Evolutionary conservation across 2,888 invertebrate genomes (phyloP).

Genomic region (Tubulanus polymorphus): DNA sequence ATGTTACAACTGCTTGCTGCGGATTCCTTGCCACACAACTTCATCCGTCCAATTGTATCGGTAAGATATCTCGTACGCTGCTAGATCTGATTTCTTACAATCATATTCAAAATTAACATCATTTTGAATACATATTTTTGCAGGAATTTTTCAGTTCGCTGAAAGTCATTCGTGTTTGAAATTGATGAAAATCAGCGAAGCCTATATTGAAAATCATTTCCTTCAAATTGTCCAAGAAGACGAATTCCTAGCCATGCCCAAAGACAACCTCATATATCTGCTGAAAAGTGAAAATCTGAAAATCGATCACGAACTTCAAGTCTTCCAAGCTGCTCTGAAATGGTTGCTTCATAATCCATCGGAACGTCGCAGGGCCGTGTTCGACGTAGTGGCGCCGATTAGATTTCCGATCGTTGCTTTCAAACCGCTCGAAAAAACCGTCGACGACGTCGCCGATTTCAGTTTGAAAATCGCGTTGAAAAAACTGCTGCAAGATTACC

Average conservation of each 20-base stretch:
- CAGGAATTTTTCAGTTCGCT: conserved; percentile 66
- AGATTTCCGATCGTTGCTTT: conserved; percentile 79
- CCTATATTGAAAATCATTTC: conserved; percentile 82
- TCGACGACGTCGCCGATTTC: conserved; percentile 73
- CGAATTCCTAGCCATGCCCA: conserved; percentile 78
- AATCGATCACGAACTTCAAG: conserved; percentile 86
- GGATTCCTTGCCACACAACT: conserved; percentile 80
- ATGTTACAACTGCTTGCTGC: conserved; percentile 78
- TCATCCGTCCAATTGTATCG: conserved; percentile 81
- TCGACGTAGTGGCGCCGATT: conserved; percentile 78
- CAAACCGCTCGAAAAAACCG: conserved; percentile 71
- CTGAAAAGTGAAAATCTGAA: conserved; percentile 80
- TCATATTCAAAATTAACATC: background rate
- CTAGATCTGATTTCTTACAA: too few relatives aligned
- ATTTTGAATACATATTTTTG: conserved; percentile 7
- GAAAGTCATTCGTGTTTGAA: conserved; percentile 80
- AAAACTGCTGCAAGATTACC: conserved; percentile 37
- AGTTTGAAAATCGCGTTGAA: conserved; percentile 73
- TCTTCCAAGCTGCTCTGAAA: conserved; percentile 77
- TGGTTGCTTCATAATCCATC: conserved; percentile 82
- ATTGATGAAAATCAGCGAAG: conserved; percentile 71
- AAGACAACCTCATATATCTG: conserved; percentile 71
- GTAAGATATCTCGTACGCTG: too few relatives aligned
- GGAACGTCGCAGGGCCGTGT: conserved; percentile 74
- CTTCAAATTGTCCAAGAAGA: conserved; percentile 75